Evolutionary conservation across 2,888 invertebrate species (phyloP).

Genomic region (Gandaritis pyraliata): DNA sequence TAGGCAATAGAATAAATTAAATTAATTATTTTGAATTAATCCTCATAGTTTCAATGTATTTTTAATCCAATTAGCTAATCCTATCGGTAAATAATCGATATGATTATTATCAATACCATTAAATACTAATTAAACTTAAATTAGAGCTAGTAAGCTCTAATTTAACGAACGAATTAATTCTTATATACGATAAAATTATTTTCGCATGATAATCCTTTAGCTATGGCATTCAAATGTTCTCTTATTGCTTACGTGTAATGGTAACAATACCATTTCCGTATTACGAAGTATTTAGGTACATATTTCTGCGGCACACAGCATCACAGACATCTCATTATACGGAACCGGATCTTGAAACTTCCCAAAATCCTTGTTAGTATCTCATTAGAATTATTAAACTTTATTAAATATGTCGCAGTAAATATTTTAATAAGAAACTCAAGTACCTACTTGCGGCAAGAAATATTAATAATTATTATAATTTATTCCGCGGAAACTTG

Average conservation of each 20-base stretch:
- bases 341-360: constrained; percentile 24
- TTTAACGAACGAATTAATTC: no score
- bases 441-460: constrained; percentile 28
- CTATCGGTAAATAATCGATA: no score
- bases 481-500: constrained; percentile 50
- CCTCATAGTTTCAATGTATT: neutral
- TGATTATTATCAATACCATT: no score
- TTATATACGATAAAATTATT: no score
- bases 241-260: no score
- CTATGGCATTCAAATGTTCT: no score
- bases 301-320: neutral
- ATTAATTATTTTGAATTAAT: constrained; percentile 24
- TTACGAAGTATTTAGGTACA: no score
- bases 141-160: no score
- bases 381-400: constrained; percentile 28
- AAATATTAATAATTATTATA: constrained; percentile 49
- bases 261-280: no score
- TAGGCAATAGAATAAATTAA: constrained; percentile 16
- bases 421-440: constrained; percentile 39
- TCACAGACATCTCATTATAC: constrained; percentile 14
- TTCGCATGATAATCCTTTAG: neutral
- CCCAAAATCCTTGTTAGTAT: constrained; percentile 21
- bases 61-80: no score
- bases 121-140: no score
- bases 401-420: constrained; percentile 32